Evolutionary conservation across 2,888 invertebrate genomes (phyloP).

Genomic region (Drosophila lutescens): DNA sequence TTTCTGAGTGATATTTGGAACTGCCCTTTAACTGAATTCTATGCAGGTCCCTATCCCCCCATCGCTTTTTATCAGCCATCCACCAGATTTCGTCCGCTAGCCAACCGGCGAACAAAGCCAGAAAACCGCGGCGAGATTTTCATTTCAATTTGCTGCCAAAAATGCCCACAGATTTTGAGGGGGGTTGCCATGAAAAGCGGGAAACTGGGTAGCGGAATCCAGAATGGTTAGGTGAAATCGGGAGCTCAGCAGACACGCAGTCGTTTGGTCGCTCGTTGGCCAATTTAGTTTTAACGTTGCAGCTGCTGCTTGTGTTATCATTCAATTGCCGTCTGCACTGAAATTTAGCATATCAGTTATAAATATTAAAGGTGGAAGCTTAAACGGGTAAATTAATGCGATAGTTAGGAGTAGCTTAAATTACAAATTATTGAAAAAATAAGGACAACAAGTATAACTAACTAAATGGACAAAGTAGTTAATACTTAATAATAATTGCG

Average conservation of each 20-base stretch:
- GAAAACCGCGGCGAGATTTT: constrained; percentile 61
- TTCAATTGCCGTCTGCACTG: constrained; percentile 67
- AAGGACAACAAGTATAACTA: too few relatives aligned
- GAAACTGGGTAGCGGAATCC: background rate
- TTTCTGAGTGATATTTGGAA: constrained; percentile 2
- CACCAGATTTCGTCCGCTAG: constrained; percentile 22
- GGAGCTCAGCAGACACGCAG: constrained; percentile 53
- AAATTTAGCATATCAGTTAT: constrained; percentile 55
- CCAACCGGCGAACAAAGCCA: constrained; percentile 59
- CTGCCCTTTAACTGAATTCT: constrained; percentile 33
- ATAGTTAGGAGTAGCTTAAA: too few relatives aligned
- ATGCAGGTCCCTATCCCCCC: background rate
- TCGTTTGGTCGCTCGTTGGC: constrained; percentile 60
- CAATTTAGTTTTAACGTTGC: constrained; percentile 65
- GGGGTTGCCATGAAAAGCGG: constrained; percentile 11
- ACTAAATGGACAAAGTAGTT: too few relatives aligned
- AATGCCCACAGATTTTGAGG: constrained; percentile 31
- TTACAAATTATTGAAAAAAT: too few relatives aligned
- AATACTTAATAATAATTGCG: too few relatives aligned
- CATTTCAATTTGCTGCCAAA: constrained; percentile 67
- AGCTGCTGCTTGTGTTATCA: constrained; percentile 57
- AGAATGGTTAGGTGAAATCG: background rate
- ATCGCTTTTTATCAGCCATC: constrained; percentile 49
- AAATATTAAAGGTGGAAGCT: background rate
- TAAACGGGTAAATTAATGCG: background rate